Evolutionary conservation across 2,113 vertebrate genomes (phyloP), one percentile per base, ranked within the genome.

Genomic region (Gasterosteus aculeatus): DNA sequence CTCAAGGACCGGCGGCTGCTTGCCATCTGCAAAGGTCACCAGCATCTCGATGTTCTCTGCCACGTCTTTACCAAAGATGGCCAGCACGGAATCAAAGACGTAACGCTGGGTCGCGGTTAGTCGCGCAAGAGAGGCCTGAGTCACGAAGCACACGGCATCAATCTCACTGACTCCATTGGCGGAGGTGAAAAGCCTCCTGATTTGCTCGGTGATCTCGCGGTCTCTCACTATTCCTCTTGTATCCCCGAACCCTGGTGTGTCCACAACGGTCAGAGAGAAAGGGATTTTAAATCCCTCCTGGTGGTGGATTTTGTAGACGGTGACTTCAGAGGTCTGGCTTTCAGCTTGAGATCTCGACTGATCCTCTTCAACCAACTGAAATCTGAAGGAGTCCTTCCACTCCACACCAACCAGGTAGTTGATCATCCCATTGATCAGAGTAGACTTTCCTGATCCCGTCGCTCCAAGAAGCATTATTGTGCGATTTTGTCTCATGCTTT

Each of bases 161-260:
- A 86, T 71, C 0, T 80, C 80, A 54, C 7, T 35, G 69, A 86
- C 69, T 1, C 80, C 80, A 0, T 22, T 0, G 0, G 0, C 1
- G 5, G 53, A 35, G n/a, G 77, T 8, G 51, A 86, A 86, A 10
- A 86, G 74, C 11, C 38, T 78, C 2, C 16, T 29, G 0, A 86
- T 11, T 41, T 81, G 77, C 22, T 78, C 62, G 11, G 8, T 38
- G 49, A 83, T 80, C 73, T 54, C 0, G 3, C 10, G 26, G 61
- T 92, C 89, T 69, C 62, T 79, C 0, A 18, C 10, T 31, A 86
- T 82, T 16, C 87, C 91, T 67, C 85, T 64, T 1, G 86, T 87
- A 10, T 91, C 85, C 19, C 87, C 92, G 73, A 94, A 93, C 0
- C 91, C 92, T n/a, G 91, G 93, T 0, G 90, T 92, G 82, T 94